phyloP scores from a whole-genome alignment of 2,888 invertebrate genomes.

The Pocota personata region DNA sequence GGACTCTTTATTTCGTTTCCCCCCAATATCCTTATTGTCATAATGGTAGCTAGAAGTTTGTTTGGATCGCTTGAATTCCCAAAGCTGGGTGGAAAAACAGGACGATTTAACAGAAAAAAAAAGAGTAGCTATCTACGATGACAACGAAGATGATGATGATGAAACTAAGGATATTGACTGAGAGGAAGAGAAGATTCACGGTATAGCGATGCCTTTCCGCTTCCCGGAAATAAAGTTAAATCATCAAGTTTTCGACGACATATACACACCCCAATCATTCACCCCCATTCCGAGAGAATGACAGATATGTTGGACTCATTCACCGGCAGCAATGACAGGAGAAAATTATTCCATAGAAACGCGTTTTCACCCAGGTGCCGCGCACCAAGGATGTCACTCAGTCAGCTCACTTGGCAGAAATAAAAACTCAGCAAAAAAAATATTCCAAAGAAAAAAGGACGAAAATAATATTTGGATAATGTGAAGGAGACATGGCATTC shows the following conservation, averaged over 20 bases:
- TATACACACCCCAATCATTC: background rate
- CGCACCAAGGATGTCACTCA: slow-evolving; percentile 25
- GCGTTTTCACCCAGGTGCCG: slow-evolving; percentile 27
- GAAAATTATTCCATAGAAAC: slow-evolving; percentile 32
- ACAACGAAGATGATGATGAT: background rate
- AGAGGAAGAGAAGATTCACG: background rate
- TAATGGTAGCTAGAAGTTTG: background rate
- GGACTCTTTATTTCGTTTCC: slow-evolving; percentile 14
- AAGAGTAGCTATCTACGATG: background rate
- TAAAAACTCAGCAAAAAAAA: slow-evolving; percentile 3
- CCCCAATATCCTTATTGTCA: slow-evolving; percentile 13
- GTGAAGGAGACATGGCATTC: slow-evolving; percentile 42
- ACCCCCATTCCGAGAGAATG: slow-evolving; percentile 1
- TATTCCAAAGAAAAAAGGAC: slow-evolving; percentile 18
- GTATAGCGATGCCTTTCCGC: slow-evolving; percentile 26
- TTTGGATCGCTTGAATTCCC: background rate
- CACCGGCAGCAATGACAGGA: slow-evolving; percentile 41
- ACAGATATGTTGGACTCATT: slow-evolving; percentile 46
- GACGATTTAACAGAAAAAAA: slow-evolving; percentile 17
- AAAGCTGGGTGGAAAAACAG: background rate
- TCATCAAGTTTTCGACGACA: slow-evolving; percentile 25
- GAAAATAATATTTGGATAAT: slow-evolving; percentile 42
- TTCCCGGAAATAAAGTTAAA: slow-evolving; percentile 36
- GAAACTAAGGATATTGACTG: background rate
- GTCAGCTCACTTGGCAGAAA: slow-evolving; percentile 4